These are phyloP conservation scores for Ctenoplectra terminalis DNA, from an alignment of 1,140 invertebrate species.

Conservation along the genomic window DNA sequence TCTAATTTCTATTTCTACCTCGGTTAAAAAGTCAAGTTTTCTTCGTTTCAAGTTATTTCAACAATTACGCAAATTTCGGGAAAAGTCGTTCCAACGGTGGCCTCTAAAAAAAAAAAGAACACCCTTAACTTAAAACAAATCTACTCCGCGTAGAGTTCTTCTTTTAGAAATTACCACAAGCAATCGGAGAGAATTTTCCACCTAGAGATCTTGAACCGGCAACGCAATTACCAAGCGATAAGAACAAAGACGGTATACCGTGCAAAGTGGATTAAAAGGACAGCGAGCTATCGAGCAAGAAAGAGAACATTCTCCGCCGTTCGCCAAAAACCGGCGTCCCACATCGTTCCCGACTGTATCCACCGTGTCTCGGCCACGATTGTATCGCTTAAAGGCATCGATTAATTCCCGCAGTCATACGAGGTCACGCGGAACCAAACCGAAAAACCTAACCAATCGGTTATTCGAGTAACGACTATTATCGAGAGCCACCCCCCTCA, in stretches of 20 bases:
- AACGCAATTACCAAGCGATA: conserved; percentile 22
- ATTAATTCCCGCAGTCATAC: not conserved
- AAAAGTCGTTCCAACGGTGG: no score
- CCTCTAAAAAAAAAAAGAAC: no score
- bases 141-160: not conserved
- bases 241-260: not conserved
- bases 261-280: conserved; percentile 7
- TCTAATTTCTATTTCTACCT: not conserved
- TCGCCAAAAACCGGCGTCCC: not conserved
- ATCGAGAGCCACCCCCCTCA: conserved; percentile 10
- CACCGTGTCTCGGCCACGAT: no score
- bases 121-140: not conserved
- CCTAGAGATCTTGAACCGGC: not conserved
- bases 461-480: conserved; percentile 22
- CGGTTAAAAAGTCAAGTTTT: not conserved
- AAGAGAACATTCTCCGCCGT: not conserved
- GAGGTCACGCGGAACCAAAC: not conserved
- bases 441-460: not conserved
- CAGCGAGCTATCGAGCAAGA: not conserved
- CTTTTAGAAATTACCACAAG: not conserved
- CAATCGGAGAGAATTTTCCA: not conserved
- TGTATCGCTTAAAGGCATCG: not conserved
- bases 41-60: not conserved
- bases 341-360: not conserved
- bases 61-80: not conserved